Evolutionary conservation across 2,113 vertebrate genomes (phyloP).

Genomic region (Melanostigma gelatinosum): DNA sequence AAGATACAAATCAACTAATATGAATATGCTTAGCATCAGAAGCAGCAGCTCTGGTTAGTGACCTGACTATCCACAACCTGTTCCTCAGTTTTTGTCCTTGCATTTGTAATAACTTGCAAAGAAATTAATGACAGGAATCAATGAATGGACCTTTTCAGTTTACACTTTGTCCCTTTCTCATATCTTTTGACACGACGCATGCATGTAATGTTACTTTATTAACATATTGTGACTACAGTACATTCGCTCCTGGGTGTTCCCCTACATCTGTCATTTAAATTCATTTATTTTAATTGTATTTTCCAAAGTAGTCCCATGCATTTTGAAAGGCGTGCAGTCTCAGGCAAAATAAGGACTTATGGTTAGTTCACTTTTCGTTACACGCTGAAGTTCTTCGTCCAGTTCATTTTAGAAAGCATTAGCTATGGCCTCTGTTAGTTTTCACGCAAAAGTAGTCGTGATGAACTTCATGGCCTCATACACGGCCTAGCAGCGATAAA

Average conservation of each 20-base stretch:
- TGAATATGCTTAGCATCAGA: neutral
- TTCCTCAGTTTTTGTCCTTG: neutral
- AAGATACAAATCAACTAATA: neutral
- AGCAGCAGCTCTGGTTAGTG: neutral
- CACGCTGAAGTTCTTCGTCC: neutral
- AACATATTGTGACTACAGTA: neutral
- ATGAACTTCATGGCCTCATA: neutral
- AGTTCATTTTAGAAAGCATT: constrained; percentile 14
- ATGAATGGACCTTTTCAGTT: neutral
- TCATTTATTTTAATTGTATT: neutral
- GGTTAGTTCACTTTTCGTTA: neutral
- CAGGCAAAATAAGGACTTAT: neutral
- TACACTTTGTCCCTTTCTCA: neutral
- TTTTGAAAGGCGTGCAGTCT: neutral
- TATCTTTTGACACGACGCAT: neutral
- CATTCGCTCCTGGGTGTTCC: neutral
- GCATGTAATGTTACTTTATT: neutral
- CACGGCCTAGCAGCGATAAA: neutral
- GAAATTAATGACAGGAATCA: neutral
- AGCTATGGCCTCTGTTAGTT: neutral
- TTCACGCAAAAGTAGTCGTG: neutral
- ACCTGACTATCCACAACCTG: neutral
- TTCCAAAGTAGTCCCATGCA: neutral
- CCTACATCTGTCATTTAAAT: neutral
- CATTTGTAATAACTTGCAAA: neutral